Evolutionary conservation across 2,113 vertebrate species (phyloP).

Genomic region (Propithecus coquereli): DNA sequence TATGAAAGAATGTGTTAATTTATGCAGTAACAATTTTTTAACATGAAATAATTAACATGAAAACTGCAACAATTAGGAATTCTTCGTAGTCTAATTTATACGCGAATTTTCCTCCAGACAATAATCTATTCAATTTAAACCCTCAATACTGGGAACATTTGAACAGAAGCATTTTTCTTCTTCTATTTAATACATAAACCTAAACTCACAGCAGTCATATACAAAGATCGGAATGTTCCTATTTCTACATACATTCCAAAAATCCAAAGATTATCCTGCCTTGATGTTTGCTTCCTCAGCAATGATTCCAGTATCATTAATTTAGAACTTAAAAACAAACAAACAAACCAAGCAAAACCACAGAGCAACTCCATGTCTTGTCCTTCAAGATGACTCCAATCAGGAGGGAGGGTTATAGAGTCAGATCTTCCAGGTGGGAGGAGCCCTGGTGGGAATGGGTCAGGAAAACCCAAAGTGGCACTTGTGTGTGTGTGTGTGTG

Average conservation of each 20-base stretch:
- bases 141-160: slow-evolving; percentile 42
- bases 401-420: background rate
- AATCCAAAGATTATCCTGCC: background rate
- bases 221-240: background rate
- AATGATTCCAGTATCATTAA: background rate
- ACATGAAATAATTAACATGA: slow-evolving; percentile 78
- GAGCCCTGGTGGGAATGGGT: background rate
- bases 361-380: background rate
- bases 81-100: slow-evolving; percentile 73
- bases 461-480: background rate
- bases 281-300: background rate
- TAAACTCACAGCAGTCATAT: slow-evolving; percentile 2
- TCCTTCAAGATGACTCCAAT: background rate
- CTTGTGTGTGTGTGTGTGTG: background rate
- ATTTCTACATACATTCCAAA: slow-evolving; percentile 14
- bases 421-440: background rate
- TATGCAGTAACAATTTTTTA: slow-evolving; percentile 76
- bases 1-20: slow-evolving; percentile 77
- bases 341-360: background rate
- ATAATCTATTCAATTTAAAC: slow-evolving; percentile 69
- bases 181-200: slow-evolving; percentile 55
- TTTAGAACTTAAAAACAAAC: background rate
- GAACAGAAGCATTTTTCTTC: slow-evolving; percentile 63
- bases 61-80: slow-evolving; percentile 76
- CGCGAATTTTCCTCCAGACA: slow-evolving; percentile 72